Conservation (phyloP, 2,797 vertebrate species). For the Enteromius fasciolatus region DNA sequence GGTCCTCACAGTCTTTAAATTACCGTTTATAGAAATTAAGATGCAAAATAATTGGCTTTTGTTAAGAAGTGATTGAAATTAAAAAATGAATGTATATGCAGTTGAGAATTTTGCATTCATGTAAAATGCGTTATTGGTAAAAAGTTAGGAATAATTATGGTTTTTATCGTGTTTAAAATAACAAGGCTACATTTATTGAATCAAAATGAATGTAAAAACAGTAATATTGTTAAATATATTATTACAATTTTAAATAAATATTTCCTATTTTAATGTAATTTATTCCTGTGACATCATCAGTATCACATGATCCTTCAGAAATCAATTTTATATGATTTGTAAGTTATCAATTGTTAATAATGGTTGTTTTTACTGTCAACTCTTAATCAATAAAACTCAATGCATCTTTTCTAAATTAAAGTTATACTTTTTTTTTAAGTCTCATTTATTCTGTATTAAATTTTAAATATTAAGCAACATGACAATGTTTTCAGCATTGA, state of each 20-base stretch:
- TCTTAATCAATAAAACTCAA: background rate
- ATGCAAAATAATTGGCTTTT: background rate
- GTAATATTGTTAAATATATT: background rate
- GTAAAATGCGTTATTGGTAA: background rate
- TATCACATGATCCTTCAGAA: background rate
- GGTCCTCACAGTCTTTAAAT: background rate
- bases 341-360: background rate
- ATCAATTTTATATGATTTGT: background rate
- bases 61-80: background rate
- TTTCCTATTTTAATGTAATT: conserved; percentile 6
- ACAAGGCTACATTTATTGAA: background rate
- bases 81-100: background rate
- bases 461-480: no score
- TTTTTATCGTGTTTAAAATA: background rate
- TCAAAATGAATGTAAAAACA: background rate
- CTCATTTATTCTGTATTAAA: no score
- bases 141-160: background rate
- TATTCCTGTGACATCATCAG: background rate
- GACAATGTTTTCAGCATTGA: no score
- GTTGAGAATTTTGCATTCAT: background rate
- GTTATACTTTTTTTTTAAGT: no score
- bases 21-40: background rate
- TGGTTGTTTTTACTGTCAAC: background rate
- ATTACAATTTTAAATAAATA: background rate
- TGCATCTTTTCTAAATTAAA: background rate